phyloP scores from a whole-genome alignment of 2,888 invertebrate species.

The Eristalis pertinax region DNA sequence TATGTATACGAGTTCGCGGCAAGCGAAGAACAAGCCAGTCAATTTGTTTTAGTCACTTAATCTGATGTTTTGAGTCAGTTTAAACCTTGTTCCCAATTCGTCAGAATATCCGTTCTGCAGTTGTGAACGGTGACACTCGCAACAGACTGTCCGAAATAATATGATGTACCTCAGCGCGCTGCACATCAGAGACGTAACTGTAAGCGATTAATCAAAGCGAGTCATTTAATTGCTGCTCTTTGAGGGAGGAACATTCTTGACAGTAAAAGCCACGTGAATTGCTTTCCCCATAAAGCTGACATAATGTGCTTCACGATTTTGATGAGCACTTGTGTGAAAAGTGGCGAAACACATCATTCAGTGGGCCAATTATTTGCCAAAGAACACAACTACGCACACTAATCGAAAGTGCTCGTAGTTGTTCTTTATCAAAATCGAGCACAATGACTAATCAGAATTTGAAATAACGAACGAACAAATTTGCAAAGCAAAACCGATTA shows the following conservation, averaged over 20 bases:
- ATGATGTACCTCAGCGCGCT: neutral
- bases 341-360: too few species aligned
- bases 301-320: neutral
- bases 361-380: neutral
- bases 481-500: constrained; percentile 18
- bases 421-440: neutral
- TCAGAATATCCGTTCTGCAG: neutral
- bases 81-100: neutral
- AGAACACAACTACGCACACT: neutral
- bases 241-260: neutral
- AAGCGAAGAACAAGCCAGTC: neutral
- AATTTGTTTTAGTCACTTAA: neutral
- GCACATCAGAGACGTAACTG: too few species aligned
- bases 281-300: neutral
- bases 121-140: neutral
- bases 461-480: constrained; percentile 3
- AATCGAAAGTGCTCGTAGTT: neutral
- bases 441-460: constrained; percentile 34
- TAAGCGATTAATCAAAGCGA: neutral
- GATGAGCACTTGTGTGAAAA: neutral
- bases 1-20: neutral
- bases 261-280: neutral
- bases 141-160: neutral
- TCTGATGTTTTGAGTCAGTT: too few species aligned
- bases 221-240: neutral